Evolutionary conservation across 64 coral and sea anemone species (phyloP), one percentile per base, ranked within the genome.

Genomic region (Porites australiensis): DNA sequence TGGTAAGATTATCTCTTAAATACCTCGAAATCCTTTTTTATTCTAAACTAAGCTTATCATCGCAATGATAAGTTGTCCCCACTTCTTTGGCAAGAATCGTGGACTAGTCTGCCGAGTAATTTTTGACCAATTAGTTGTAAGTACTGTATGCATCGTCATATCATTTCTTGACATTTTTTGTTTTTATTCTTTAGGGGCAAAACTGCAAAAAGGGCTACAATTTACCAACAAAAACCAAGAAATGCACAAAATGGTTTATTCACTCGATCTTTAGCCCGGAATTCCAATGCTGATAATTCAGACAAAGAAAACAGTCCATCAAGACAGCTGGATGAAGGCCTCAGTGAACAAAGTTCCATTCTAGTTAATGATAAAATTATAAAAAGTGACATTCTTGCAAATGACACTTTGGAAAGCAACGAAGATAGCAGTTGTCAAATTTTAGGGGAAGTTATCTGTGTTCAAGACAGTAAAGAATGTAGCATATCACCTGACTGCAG

Each of bases 391-490:
- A 64, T 84, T 52, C 64, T 84, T 4, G 81, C 15, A 4, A 84
- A 84, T 84, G 81, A 84, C 9, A 84, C 15, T 68, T 84, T 84
- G 13, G 81, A 84, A 50, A 84, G 7, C 49, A 84, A 9, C 12
- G 46, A 52, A 0, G n/a, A 84, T 20, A 84, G 58, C 13, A 44
- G 12, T 57, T 14, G 55, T 19, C 27, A 83, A 13, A 64, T 64
- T 78, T 3, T 57, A 20, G 46, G 19, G 3, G 75, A 58, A 23
- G 49, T 55, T 55, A 5, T 58, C 9, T 78, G n/a, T 78, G 9
- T 78, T 55, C 49, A 78, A 20, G 75, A 78, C 50, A 78, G 52
- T 8, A 50, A 21, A 57, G 50, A 78, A 55, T 21, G 57, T 78
- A 7, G 14, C 13, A 16, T 78, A 55, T 53, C 51, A 19, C 19